These are phyloP conservation scores for Pantherophis guttatus DNA, from an alignment of 2,113 vertebrate species.

Conservation along the genomic window DNA sequence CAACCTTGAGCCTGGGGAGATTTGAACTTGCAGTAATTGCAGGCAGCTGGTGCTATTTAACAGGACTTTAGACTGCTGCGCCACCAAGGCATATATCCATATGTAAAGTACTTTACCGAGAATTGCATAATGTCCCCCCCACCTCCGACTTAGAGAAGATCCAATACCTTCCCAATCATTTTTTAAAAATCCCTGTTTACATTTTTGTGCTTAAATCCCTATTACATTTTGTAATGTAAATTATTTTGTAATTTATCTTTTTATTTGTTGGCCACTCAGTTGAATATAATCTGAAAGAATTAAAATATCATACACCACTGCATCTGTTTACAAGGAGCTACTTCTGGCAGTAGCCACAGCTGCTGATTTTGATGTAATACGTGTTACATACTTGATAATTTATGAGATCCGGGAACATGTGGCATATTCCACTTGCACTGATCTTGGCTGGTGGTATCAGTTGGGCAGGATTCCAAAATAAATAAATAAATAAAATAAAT, in stretches of 20 bases:
- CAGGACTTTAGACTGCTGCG: too few species aligned
- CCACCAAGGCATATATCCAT: too few species aligned
- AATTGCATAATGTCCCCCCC: neutral
- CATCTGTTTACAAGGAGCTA: neutral
- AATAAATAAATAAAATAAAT: too few species aligned
- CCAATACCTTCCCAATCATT: neutral
- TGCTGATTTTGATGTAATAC: neutral
- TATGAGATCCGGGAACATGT: neutral
- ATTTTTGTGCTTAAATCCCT: neutral
- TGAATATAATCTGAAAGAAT: neutral
- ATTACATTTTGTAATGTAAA: neutral
- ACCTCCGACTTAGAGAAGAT: neutral
- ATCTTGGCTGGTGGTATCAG: neutral
- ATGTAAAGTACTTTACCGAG: neutral
- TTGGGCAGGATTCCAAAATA: too few species aligned
- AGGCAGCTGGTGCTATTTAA: too few species aligned
- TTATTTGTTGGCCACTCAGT: neutral
- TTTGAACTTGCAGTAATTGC: too few species aligned
- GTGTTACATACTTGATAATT: too few species aligned
- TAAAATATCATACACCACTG: neutral
- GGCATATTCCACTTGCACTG: neutral
- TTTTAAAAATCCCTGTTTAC: neutral
- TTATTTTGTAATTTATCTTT: neutral
- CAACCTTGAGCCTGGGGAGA: too few species aligned
- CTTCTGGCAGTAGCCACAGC: neutral